Conservation (phyloP, 1,140 invertebrate genomes). For the Coptotermes formosanus region DNA sequence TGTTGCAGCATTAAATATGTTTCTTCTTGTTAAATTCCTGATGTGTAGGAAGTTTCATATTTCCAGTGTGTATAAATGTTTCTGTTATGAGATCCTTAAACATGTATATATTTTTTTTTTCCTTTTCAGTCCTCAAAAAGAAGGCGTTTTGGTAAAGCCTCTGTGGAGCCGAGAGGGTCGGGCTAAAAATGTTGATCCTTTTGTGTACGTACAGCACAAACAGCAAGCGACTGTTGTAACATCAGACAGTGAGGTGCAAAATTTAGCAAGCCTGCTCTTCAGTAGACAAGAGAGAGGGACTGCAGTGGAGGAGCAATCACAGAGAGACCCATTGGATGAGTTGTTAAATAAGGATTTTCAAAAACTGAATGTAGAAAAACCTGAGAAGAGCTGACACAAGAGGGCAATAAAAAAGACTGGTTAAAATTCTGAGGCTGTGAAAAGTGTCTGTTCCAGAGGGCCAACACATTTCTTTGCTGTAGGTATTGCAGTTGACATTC, state of each 20-base stretch:
- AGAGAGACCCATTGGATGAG: not conserved
- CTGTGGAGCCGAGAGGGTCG: not conserved
- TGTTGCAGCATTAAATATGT: too few relatives aligned
- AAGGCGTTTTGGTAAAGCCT: not conserved
- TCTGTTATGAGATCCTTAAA: too few relatives aligned
- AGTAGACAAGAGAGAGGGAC: not conserved
- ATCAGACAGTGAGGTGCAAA: not conserved
- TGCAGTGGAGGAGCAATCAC: not conserved
- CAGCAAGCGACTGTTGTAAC: not conserved
- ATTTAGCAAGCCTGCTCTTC: not conserved
- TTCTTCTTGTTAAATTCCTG: too few relatives aligned
- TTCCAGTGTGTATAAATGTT: too few relatives aligned
- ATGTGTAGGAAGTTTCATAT: too few relatives aligned
- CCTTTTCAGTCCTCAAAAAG: not conserved
- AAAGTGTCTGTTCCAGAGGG: not conserved
- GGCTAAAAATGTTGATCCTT: not conserved
- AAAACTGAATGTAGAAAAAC: not conserved
- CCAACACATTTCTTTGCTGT: too few relatives aligned
- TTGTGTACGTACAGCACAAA: not conserved
- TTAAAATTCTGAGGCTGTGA: not conserved
- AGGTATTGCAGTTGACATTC: too few relatives aligned
- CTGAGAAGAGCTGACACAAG: not conserved
- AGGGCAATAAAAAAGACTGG: not conserved
- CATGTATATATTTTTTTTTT: not conserved
- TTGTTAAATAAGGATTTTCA: not conserved